Percentiles rank a stretch among this genome's conserved stretches.
phyloP scores from a whole-genome alignment of 2,797 vertebrate genomes.

The Cossypha heuglini region DNA sequence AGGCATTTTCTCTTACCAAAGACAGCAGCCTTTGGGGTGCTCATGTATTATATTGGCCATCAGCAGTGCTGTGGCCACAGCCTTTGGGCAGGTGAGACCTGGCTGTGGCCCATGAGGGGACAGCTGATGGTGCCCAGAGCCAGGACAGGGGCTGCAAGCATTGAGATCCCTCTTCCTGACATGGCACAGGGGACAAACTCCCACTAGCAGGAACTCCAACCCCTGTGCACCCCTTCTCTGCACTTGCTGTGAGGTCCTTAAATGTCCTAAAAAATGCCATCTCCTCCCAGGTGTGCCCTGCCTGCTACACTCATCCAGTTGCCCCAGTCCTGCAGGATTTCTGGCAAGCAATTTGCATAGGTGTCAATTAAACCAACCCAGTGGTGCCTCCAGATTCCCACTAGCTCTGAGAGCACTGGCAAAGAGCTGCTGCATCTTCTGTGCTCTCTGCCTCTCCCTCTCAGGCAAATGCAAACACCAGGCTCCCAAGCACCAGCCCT shows the following conservation, averaged over 20 bases:
- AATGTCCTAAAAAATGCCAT: background rate
- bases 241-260: accelerated
- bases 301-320: background rate
- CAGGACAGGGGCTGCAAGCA: background rate
- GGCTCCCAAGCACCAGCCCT: background rate
- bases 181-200: background rate
- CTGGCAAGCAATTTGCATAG: background rate
- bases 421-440: background rate
- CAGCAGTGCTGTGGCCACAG: background rate
- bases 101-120: background rate
- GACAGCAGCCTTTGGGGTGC: background rate
- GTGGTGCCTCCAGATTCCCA: background rate
- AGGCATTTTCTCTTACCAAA: background rate
- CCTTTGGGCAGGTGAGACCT: background rate
- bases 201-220: background rate
- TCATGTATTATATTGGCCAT: background rate
- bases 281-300: background rate
- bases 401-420: background rate
- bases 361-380: background rate
- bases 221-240: background rate
- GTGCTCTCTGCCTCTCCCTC: background rate
- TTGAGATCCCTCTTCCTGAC: background rate
- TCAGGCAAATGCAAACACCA: constrained; percentile 24
- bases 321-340: background rate
- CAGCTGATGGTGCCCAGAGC: background rate